Evolutionary conservation across 1,140 invertebrate species (phyloP), one percentile per base, ranked within the genome.

Genomic region (Drosophila mojavensis): DNA sequence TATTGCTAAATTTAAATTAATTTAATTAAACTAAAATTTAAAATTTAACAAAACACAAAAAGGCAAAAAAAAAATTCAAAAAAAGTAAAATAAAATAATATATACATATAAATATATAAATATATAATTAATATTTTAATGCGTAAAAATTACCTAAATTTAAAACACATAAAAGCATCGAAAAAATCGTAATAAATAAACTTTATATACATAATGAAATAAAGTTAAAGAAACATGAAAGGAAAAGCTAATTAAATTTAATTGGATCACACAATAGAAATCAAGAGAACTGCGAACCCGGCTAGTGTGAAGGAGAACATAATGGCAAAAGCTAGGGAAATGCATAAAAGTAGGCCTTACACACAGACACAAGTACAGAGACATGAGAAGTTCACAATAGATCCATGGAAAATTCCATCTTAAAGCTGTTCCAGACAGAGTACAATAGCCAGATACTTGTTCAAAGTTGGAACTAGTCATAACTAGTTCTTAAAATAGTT

Each of bases 1-100:
- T 89, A 89, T 80, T 75, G 78, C 78, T 89, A 89, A 80, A 89
- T 83, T 81, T 85, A 75, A 54, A 75, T 72, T 79, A 74, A 85
- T 81, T 79, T 71, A 88, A 81, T 68, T 69, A 64, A 77, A 74
- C 54, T 78, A 69, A 79, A 66, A 51, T 64, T 78, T 72, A 65
- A 78, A 55, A 61, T 51, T 73, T 54, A 51, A 72, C 55, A 75
- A 77, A 71, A 79, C 56, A 83, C 62, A 66, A 68, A 77, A 73
- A 30, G 10, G 20, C 28, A 48, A 72, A 64, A 47, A 13, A 79
- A 68, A 43, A 39, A 56, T 26, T 75, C 60, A 60, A 15, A 71
- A 54, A 51, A 68, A 62, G 36, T 61, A 66, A 67, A 7, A 51
- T 65, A 64, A 65, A 66, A 77, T 50, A 65, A 63, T 75, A 61